Base-by-base conservation (phyloP, 2,113 vertebrate genomes). In the Neotoma lepida region DNA sequence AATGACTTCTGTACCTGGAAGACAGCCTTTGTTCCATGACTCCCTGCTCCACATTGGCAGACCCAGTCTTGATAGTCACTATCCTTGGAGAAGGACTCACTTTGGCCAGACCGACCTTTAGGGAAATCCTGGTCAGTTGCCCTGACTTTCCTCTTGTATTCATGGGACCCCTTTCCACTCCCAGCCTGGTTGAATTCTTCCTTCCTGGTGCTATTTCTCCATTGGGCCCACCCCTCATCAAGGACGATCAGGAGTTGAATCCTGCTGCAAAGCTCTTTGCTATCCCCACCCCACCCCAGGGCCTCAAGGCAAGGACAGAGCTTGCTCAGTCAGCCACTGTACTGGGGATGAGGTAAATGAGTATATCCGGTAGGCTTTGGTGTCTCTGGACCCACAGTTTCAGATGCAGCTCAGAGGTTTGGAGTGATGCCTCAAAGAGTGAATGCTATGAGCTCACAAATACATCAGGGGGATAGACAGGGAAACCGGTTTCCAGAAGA, bases 11-110 rank as follows among this genome's bases (percentile, higher is more conserved):
- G 10, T 24, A 14, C 9, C n/a, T 22, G 30, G 35, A 15, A 82
- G 28, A 14, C 15, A 15, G 22, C 22, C 20, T 68, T 41, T 1
- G 9, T 28, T 17, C 17, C 9, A n/a, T 4, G 12, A 46, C 54
- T 86, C 18, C 17, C 24, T 0, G 1, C 28, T 8, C 54, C 54
- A 26, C 26, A 28, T 15, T 13, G 0, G 0, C 41, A 1, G 4
- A 39, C 24, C 3, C 7, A 28, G n/a, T 30, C 7, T 4, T 35
- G 6, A 6, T 4, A 26, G 63, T 56, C 14, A 3, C 28, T 13
- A 5, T 46, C 54, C 20, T 49, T 6, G 24, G 78, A 49, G 61
- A 49, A 44, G 20, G 28, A 56, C 2, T 7, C 70, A 56, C 2
- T 7, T 61, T 61, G 41, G 15, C 28, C 39, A 46, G 44, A 82